Base-by-base conservation (phyloP, 2,888 invertebrate species). In the Amiota mariae region DNA sequence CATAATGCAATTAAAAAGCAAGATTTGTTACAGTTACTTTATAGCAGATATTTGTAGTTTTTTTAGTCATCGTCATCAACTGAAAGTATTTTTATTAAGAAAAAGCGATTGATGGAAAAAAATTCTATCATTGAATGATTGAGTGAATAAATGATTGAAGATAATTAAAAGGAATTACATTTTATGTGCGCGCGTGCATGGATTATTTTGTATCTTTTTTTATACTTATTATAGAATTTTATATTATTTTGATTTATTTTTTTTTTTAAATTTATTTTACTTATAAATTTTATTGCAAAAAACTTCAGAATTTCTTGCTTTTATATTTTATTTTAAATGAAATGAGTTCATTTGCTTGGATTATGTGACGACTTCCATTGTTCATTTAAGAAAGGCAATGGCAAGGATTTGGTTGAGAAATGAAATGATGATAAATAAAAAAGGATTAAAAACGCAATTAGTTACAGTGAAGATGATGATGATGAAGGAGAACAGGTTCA, bases 311-410 rank as follows among this genome's bases (percentile, higher is more conserved):
- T n/a, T n/a, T n/a, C n/a, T n/a, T n/a, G n/a, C n/a, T n/a, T n/a
- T n/a, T n/a, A n/a, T n/a, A n/a, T n/a, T 59, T 18, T 59, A 57
- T 15, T 18, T 18, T 12, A 20, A 61, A 61, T 24, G 24, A 15
- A 61, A 61, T 61, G 61, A 61, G 61, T 61, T 61, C 20, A 61
- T 61, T 61, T 61, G 18, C 1, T 20, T 15, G 61, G 61, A 61
- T 61, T 61, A 61, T 59, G 61, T 18, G 61, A 36, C 2, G 36
- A 10, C 9, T 61, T 24, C 24, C 18, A 61, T 24, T 61, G 20
- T 61, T 61, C 12, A 8, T 20, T 12, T 18, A 18, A 59, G 20
- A 15, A 18, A 59, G 20, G 24, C 24, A 24, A 24, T 24, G 24
- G 24, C 24, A 2, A 2, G 24, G 2, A 24, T 2, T 36, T 36